A percentile compares a stretch with the other conserved stretches of the same genome.
These are phyloP conservation scores for Eumaeus atala DNA, from an alignment of 1,140 invertebrate genomes.

Conservation along the genomic window DNA sequence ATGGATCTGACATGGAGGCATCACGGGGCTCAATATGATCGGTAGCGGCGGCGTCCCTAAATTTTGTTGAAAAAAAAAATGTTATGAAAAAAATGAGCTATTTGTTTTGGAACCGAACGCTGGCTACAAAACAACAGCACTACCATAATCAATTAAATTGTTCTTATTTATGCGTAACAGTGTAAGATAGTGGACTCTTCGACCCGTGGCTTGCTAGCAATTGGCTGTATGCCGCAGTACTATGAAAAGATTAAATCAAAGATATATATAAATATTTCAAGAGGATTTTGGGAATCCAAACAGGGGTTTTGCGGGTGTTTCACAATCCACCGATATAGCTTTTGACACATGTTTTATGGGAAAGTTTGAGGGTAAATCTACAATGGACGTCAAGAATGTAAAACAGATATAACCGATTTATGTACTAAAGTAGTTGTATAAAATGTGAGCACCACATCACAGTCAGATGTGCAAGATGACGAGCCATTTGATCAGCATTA, in stretches of 20 bases:
- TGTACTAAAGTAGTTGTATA: slow-evolving; percentile 27
- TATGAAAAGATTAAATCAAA: not conserved
- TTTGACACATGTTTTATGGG: not conserved
- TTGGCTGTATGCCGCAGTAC: not conserved
- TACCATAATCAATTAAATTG: too few species aligned
- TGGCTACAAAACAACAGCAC: too few species aligned
- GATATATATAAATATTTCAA: not conserved
- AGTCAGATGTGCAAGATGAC: slow-evolving; percentile 23
- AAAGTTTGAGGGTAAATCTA: not conserved
- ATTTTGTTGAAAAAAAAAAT: too few species aligned
- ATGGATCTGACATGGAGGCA: too few species aligned
- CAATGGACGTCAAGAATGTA: not conserved
- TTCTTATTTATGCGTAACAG: too few species aligned
- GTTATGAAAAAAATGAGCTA: too few species aligned
- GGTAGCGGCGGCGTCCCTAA: too few species aligned
- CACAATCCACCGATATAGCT: not conserved
- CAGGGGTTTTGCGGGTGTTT: not conserved
- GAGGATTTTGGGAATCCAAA: not conserved
- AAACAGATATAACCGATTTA: slow-evolving; percentile 27
- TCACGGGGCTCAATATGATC: too few species aligned
- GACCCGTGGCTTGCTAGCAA: too few species aligned
- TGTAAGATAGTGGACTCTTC: too few species aligned
- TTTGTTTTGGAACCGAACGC: too few species aligned
- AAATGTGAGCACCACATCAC: slow-evolving; percentile 19
- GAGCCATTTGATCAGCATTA: slow-evolving; percentile 18